These are phyloP conservation scores for Menura novaehollandiae DNA, from an alignment of 2,113 vertebrate species.

Conservation along the genomic window DNA sequence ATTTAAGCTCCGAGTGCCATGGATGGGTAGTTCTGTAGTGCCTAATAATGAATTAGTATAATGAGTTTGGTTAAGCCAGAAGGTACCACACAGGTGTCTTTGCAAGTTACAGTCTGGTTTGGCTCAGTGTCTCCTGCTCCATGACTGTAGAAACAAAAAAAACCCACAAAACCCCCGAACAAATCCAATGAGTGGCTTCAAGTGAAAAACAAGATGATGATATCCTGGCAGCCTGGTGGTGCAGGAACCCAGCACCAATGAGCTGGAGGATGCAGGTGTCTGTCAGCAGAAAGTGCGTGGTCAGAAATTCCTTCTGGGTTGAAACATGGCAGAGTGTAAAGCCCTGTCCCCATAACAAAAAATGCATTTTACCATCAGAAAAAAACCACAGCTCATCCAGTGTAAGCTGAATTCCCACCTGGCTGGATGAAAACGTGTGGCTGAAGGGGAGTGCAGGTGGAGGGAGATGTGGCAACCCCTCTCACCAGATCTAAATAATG, in stretches of 20 bases:
- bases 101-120: neutral
- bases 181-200: neutral
- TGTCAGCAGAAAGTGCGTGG: neutral
- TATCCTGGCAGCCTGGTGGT: neutral
- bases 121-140: neutral
- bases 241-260: neutral
- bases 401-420: neutral
- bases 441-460: neutral
- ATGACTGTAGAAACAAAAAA: neutral
- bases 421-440: neutral
- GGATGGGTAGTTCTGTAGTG: neutral
- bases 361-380: neutral
- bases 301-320: neutral
- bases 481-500: neutral
- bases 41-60: neutral
- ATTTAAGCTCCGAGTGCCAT: neutral
- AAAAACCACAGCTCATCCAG: neutral
- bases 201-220: neutral
- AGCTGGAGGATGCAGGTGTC: neutral
- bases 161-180: neutral
- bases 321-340: neutral
- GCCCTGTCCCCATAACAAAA: neutral
- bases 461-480: neutral
- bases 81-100: neutral
- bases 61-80: neutral